A percentile compares a stretch with the other conserved stretches of the same genome.
Conservation (phyloP, 64 coral and sea anemone species). For the Montipora efflorescens region DNA sequence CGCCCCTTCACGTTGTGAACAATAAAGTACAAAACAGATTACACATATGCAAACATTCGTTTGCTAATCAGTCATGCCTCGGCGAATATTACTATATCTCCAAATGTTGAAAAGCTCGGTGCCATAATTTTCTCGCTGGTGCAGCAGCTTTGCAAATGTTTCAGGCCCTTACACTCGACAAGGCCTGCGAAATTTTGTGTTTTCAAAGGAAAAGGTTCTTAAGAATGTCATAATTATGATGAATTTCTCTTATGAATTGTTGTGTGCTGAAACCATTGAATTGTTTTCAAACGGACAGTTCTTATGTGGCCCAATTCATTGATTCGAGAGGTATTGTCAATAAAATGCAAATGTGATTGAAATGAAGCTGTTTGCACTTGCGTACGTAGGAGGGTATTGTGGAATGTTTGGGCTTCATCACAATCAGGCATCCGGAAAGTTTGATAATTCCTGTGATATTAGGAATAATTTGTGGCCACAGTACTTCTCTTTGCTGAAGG, state of each 20-base stretch:
- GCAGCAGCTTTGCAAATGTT: neutral
- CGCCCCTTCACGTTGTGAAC: conserved; percentile 7
- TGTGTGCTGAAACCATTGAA: conserved; percentile 16
- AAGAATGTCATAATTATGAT: neutral
- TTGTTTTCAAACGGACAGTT: conserved; percentile 41
- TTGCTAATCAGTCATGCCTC: conserved; percentile 48
- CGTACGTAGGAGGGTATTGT: conserved; percentile 22
- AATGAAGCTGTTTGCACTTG: conserved; percentile 1
- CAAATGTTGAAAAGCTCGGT: neutral
- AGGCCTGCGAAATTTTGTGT: neutral
- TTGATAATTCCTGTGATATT: neutral
- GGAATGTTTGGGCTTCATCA: conserved; percentile 21
- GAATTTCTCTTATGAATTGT: conserved; percentile 6
- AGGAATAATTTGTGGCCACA: neutral
- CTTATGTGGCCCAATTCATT: conserved; percentile 35
- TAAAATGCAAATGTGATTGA: conserved; percentile 57
- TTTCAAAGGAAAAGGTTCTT: neutral
- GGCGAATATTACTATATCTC: neutral
- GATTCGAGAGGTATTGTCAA: conserved; percentile 52
- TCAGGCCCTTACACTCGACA: neutral
- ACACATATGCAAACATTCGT: conserved; percentile 49
- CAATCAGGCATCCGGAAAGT: neutral
- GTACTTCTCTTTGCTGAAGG: neutral
- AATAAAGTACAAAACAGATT: conserved; percentile 60
- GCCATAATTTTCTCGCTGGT: neutral